Percentiles rank a stretch among this genome's conserved stretches.
Evolutionary conservation across 37 sponge, comb jelly and placozoan genomes (phyloP).

Genomic region (Crambe crambe): DNA sequence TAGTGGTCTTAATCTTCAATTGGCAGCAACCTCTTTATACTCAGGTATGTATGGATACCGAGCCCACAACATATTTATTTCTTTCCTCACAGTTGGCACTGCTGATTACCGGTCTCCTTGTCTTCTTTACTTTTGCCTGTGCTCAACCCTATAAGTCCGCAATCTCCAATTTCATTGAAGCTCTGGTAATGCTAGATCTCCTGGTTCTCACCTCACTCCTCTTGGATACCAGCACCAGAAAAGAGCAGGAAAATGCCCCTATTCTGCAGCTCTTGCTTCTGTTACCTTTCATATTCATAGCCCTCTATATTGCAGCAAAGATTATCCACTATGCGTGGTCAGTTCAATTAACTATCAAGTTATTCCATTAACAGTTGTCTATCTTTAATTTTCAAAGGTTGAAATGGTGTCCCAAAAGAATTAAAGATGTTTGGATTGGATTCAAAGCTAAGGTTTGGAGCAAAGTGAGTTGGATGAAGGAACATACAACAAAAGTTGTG

Average conservation of each 20-base stretch:
- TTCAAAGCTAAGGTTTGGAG: too few species aligned
- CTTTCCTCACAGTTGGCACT: slow-evolving; percentile 14
- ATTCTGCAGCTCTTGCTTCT: background rate
- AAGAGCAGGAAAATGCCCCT: background rate
- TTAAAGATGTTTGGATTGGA: too few species aligned
- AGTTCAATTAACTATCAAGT: too few species aligned
- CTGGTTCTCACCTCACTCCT: slow-evolving; percentile 19
- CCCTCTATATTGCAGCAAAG: background rate
- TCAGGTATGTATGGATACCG: background rate
- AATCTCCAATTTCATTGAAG: slow-evolving; percentile 37
- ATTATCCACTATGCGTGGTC: background rate
- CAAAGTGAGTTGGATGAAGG: too few species aligned
- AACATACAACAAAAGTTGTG: too few species aligned
- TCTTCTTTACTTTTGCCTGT: slow-evolving; percentile 5
- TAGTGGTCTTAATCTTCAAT: background rate
- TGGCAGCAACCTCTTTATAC: slow-evolving; percentile 1
- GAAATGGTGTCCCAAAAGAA: too few species aligned
- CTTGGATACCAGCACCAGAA: background rate
- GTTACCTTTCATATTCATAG: background rate
- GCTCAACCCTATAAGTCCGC: slow-evolving; percentile 29
- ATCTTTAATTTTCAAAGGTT: too few species aligned
- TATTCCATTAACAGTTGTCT: too few species aligned
- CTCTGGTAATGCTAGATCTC: slow-evolving; percentile 35
- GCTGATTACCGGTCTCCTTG: background rate
- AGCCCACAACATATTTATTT: background rate